Percentiles rank a stretch among this genome's conserved stretches.
phyloP scores from a whole-genome alignment of 2,797 vertebrate species.

The Diplodus sargus region DNA sequence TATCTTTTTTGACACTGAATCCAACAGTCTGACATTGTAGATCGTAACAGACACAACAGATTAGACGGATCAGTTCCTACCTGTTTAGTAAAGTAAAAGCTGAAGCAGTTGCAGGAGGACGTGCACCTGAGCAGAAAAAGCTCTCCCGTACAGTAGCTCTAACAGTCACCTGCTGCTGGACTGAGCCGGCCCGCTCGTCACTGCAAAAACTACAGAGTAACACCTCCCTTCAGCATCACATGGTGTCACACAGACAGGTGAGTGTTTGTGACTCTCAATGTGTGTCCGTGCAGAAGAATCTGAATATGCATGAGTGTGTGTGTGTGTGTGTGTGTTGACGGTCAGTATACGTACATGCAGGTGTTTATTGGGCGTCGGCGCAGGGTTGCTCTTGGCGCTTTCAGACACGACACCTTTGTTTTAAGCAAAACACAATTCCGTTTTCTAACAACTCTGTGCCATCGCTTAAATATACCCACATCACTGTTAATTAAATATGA shows the following conservation, averaged over 20 bases:
- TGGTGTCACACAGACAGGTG: constrained; percentile 38
- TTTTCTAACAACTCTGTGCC: too few relatives aligned
- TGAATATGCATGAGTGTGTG: constrained; percentile 17
- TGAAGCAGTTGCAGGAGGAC: constrained; percentile 30
- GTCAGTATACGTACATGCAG: constrained; percentile 7
- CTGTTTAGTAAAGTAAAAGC: constrained; percentile 1
- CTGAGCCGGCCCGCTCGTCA: constrained; percentile 67
- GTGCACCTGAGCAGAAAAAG: constrained; percentile 42
- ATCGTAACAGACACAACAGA: not conserved
- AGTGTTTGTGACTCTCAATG: constrained; percentile 4
- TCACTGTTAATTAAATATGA: too few relatives aligned
- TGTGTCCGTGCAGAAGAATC: not conserved
- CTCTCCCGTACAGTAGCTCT: constrained; percentile 42
- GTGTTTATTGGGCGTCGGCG: constrained; percentile 9
- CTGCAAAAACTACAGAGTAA: constrained; percentile 68
- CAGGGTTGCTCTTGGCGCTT: not conserved
- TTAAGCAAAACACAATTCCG: not conserved
- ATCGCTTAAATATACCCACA: too few relatives aligned
- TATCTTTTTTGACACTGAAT: not conserved
- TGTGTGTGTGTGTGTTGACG: constrained; percentile 11
- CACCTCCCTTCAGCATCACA: constrained; percentile 72
- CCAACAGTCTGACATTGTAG: not conserved
- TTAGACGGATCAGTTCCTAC: constrained; percentile 52
- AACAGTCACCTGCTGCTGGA: constrained; percentile 71
- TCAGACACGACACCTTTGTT: not conserved